phyloP scores from a whole-genome alignment of 2,888 invertebrate genomes.

The Cheilosia grossa region DNA sequence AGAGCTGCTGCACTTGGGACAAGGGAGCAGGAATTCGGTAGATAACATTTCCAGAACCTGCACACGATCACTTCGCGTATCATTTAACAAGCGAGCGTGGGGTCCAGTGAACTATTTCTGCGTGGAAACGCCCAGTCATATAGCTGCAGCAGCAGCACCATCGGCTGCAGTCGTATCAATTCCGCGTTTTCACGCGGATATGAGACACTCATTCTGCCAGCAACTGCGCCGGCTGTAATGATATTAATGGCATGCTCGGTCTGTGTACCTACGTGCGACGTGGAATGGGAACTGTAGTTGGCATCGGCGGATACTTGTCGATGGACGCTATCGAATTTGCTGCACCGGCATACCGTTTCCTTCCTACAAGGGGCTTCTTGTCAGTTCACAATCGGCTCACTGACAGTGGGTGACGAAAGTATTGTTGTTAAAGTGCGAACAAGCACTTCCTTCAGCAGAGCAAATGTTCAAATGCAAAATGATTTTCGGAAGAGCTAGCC shows the following conservation, averaged over 20 bases:
- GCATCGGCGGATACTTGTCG: slow-evolving; percentile 61
- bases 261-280: slow-evolving; percentile 5
- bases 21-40: slow-evolving; percentile 74
- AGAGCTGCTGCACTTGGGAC: slow-evolving; percentile 74
- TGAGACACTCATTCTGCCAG: slow-evolving; percentile 66
- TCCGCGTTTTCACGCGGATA: slow-evolving; percentile 70
- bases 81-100: slow-evolving; percentile 72
- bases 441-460: background rate
- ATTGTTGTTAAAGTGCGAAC: background rate
- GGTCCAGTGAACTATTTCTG: slow-evolving; percentile 66
- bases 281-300: slow-evolving; percentile 34
- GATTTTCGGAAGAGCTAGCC: too few relatives aligned
- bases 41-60: slow-evolving; percentile 74
- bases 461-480: too few relatives aligned
- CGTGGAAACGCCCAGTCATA: slow-evolving; percentile 70
- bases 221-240: slow-evolving; percentile 64
- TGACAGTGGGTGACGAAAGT: slow-evolving; percentile 43
- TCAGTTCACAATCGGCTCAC: slow-evolving; percentile 30
- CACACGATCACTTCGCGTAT: slow-evolving; percentile 73
- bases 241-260: slow-evolving; percentile 67
- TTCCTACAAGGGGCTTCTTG: slow-evolving; percentile 67
- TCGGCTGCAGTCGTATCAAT: slow-evolving; percentile 60
- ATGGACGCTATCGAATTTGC: slow-evolving; percentile 68
- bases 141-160: background rate
- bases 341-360: slow-evolving; percentile 67